A percentile compares a stretch with the other conserved stretches of the same genome.
These are phyloP conservation scores for Nyctalus aviator DNA, from an alignment of 2,797 vertebrate species.

Conservation along the genomic window DNA sequence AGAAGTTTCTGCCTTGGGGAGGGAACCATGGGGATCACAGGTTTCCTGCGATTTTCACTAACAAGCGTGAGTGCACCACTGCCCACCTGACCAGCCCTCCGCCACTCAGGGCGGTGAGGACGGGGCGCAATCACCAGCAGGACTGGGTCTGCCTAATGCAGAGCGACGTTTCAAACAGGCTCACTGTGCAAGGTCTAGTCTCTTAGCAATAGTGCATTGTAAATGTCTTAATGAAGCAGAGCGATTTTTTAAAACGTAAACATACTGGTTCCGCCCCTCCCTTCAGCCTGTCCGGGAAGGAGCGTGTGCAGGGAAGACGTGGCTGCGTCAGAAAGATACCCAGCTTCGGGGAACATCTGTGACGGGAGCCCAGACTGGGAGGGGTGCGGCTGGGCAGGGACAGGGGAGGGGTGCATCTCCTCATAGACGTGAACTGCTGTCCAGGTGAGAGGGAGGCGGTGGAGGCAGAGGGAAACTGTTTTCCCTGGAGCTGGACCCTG, in stretches of 20 bases:
- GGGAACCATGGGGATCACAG: not conserved
- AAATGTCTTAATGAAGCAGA: not conserved
- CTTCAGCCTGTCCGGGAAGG: not conserved
- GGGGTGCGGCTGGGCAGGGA: too few relatives aligned
- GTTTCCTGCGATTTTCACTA: not conserved
- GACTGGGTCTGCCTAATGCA: not conserved
- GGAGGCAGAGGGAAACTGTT: not conserved
- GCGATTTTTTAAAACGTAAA: not conserved
- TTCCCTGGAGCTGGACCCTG: not conserved
- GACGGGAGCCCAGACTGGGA: not conserved
- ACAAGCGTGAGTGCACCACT: not conserved
- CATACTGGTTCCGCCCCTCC: not conserved
- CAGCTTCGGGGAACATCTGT: not conserved
- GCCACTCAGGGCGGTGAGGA: not conserved
- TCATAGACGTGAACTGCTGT: not conserved
- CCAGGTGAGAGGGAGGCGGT: not conserved
- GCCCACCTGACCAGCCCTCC: not conserved
- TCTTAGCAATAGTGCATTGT: not conserved
- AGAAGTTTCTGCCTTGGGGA: not conserved
- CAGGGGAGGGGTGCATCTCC: accelerated
- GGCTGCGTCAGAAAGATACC: not conserved
- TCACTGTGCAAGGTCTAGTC: not conserved
- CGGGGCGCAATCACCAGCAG: not conserved
- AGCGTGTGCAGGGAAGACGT: not conserved
- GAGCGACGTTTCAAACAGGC: not conserved